Conservation (phyloP, 2,797 vertebrate species). For the Amblyraja radiata region DNA sequence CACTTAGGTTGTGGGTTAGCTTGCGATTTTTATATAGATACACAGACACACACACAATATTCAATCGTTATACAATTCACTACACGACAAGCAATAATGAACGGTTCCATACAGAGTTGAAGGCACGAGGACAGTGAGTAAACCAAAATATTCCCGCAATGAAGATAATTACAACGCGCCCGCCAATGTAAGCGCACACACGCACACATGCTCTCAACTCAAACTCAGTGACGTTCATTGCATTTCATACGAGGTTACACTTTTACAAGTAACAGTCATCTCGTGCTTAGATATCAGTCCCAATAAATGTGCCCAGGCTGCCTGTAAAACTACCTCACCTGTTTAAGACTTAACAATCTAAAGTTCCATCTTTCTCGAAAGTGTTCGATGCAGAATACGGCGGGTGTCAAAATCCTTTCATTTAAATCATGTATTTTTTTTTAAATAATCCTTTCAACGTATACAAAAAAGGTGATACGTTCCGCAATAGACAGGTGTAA, state of each 20-base stretch:
- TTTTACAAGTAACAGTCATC: neutral
- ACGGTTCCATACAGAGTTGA: neutral
- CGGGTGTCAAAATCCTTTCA: neutral
- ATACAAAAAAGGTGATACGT: neutral
- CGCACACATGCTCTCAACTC: neutral
- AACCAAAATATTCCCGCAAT: neutral
- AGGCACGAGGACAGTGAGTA: neutral
- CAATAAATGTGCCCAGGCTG: neutral
- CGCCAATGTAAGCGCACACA: neutral
- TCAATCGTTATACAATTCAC: neutral
- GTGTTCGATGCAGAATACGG: neutral
- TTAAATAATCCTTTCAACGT: neutral
- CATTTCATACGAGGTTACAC: neutral
- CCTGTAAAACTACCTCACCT: neutral
- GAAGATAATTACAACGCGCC: neutral
- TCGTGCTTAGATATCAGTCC: neutral
- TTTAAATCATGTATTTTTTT: neutral
- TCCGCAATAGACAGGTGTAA: neutral
- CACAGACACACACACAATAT: neutral
- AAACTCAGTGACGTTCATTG: neutral
- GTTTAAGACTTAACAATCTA: neutral
- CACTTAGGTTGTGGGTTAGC: conserved; percentile 56
- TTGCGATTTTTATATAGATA: neutral
- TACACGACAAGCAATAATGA: neutral
- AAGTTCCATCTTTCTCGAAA: neutral